phyloP scores from a whole-genome alignment of 2,113 vertebrate species.

The Pterocles orientalis region DNA sequence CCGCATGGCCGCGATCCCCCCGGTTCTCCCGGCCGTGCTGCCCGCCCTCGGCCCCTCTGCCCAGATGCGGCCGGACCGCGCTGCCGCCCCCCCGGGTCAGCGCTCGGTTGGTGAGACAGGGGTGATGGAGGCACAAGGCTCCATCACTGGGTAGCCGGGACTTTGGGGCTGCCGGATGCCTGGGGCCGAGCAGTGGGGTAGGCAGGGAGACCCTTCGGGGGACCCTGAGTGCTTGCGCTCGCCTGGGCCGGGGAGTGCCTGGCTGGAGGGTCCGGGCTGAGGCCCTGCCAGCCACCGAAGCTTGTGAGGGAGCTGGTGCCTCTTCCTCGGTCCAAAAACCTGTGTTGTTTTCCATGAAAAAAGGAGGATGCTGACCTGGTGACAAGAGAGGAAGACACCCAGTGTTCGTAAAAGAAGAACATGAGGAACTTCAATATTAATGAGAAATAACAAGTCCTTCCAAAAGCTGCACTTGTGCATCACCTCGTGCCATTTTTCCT shows the following conservation, averaged over 20 bases:
- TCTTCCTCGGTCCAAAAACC: not conserved
- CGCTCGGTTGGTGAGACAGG: not conserved
- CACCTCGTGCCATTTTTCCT: not conserved
- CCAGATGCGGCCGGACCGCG: not conserved
- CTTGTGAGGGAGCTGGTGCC: not conserved
- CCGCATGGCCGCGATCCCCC: too few relatives aligned
- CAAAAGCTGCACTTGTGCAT: not conserved
- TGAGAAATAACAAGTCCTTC: not conserved
- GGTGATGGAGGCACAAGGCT: not conserved
- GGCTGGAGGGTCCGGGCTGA: not conserved
- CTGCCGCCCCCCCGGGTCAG: not conserved
- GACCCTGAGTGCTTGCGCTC: not conserved
- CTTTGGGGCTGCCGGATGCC: not conserved
- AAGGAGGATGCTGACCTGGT: not conserved
- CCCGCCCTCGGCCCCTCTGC: too few relatives aligned
- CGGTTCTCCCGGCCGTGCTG: not conserved
- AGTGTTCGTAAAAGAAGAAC: not conserved
- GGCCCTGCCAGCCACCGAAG: not conserved
- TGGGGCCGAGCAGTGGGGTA: not conserved
- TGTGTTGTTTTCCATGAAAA: not conserved
- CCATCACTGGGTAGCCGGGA: too few relatives aligned
- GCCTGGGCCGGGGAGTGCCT: fast-evolving
- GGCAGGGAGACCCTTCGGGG: not conserved
- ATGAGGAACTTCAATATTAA: not conserved
- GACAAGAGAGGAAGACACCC: not conserved